Conservation (phyloP, 2,113 vertebrate species). For the Hipposideros armiger region DNA sequence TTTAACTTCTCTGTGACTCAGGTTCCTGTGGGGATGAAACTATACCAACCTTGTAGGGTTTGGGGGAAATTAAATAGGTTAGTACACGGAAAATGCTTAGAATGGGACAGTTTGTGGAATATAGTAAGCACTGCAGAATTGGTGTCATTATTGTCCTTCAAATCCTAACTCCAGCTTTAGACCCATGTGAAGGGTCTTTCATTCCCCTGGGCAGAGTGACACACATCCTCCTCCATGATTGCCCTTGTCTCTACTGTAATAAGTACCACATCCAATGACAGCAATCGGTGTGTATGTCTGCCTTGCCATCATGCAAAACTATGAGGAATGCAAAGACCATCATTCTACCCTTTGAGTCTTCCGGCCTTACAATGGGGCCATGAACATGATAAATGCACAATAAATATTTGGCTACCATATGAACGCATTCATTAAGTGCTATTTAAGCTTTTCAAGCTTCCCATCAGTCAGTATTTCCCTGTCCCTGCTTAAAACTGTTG, state of each 20-base stretch:
- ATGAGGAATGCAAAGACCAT: background rate
- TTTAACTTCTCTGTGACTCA: constrained; percentile 7
- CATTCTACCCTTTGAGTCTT: background rate
- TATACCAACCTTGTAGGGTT: background rate
- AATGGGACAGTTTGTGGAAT: background rate
- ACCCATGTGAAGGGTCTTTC: background rate
- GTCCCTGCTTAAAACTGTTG: background rate
- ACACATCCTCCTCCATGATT: background rate
- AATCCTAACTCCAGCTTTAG: background rate
- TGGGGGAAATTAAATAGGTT: constrained; percentile 12
- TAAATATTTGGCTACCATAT: background rate
- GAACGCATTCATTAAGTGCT: background rate
- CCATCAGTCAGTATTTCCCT: background rate
- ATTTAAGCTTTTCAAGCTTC: constrained; percentile 19
- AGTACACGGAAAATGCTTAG: background rate
- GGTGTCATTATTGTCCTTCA: background rate
- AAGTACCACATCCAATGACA: background rate
- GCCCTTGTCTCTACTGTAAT: background rate
- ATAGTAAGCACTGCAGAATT: background rate
- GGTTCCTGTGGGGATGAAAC: background rate
- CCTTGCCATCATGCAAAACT: background rate
- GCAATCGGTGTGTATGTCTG: background rate
- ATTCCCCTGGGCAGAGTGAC: background rate
- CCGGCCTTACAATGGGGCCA: background rate
- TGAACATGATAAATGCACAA: background rate